Evolutionary conservation across 2,888 invertebrate species (phyloP), one percentile per base, ranked within the genome.

Genomic region (Mylabris sibirica): DNA sequence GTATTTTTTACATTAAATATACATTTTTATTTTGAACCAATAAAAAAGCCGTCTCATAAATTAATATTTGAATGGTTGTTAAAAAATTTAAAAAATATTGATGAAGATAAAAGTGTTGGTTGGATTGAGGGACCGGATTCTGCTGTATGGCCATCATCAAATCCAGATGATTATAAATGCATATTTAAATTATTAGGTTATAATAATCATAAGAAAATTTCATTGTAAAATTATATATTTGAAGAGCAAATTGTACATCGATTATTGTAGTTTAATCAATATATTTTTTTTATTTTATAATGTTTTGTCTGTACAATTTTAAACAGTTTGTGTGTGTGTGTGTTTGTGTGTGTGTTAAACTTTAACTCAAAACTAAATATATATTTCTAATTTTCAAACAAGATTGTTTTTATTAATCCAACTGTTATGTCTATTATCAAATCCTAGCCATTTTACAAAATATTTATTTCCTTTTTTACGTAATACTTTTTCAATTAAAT

Each of bases 401-500:
- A 53, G 2, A 6, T n/a, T 4, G 2, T 49, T 49, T 49, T 9
- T 49, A 9, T 49, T 9, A 11, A 49, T 49, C 49, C 49, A 49
- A 8, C 49, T 49, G 6, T 49, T 49, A 17, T 49, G 11, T 1
- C 49, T 1, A 3, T 49, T 49, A 20, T 49, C 49, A 20, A 71
- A 64, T 22, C 69, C 69, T 35, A 80, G 67, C 77, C 79, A 81
- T 69, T 78, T 78, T 6, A 79, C 78, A 68, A 49, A 78, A 0
- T 76, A 5, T 64, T 75, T 74, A 66, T 77, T 67, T 26, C 73
- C 76, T 65, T 71, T 72, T 30, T 64, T 72, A 66, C 68, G 73
- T 67, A 80, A 61, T 41, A 80, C 72, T 72, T 79, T 81, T 72
- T 81, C 80, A 34, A 83, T 72, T 35, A 82, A 66, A 73, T 81